Conservation (phyloP, 2,113 vertebrate genomes). For the Hucho hucho region DNA sequence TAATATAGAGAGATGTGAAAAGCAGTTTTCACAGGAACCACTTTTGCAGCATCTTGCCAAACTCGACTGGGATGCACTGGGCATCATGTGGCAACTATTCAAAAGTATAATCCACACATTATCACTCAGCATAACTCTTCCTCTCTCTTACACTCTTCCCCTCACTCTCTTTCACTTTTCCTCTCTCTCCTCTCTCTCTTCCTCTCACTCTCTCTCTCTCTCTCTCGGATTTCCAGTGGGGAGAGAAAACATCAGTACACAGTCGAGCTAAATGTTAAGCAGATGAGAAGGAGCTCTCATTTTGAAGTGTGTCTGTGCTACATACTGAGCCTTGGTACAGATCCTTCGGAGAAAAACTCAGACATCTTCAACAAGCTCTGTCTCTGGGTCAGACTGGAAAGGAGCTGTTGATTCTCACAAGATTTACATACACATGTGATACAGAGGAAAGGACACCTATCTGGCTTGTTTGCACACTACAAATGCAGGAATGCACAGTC, state of each 20-base stretch:
- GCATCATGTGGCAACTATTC: not conserved
- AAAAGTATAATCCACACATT: not conserved
- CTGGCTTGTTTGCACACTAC: not conserved
- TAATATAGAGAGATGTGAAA: no score
- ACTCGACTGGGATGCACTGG: no score
- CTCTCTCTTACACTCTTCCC: not conserved
- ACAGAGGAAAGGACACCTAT: not conserved
- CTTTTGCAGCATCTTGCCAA: no score
- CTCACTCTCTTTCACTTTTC: not conserved
- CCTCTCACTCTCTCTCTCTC: not conserved
- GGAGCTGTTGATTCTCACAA: not conserved
- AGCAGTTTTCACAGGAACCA: no score
- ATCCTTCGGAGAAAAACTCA: not conserved
- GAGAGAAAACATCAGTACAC: not conserved
- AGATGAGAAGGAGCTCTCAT: not conserved
- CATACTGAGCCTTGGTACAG: not conserved
- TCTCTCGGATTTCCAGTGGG: not conserved
- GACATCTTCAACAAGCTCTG: no score
- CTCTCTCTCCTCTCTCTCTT: not conserved
- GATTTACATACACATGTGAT: not conserved
- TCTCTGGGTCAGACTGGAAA: not conserved
- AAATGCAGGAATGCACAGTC: no score
- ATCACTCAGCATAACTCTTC: not conserved
- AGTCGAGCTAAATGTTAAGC: not conserved
- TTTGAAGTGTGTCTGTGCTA: constrained; percentile 3